Evolutionary conservation across 2,888 invertebrate species (phyloP).

Genomic region (Lamellibrachia satsuma): DNA sequence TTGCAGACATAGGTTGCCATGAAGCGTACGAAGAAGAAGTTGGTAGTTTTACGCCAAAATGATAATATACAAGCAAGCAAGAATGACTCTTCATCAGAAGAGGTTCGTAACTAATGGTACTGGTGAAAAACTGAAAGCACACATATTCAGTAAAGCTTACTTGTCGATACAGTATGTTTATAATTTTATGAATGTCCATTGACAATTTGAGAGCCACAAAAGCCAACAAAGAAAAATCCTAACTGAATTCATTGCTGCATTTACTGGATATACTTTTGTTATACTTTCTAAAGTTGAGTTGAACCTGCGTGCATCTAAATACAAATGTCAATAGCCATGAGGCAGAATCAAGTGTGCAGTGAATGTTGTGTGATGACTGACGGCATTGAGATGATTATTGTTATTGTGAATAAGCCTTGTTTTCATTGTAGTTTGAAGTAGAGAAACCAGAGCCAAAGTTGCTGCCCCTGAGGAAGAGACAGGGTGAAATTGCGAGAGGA

Average conservation of each 20-base stretch:
- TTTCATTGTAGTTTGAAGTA: neutral
- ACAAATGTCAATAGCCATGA: no score
- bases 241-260: no score
- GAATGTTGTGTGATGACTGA: no score
- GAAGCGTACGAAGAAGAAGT: neutral
- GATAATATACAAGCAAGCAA: neutral
- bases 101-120: neutral
- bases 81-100: neutral
- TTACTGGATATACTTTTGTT: no score
- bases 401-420: neutral
- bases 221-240: no score
- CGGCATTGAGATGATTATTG: neutral
- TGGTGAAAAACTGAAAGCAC: neutral
- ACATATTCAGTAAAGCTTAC: neutral
- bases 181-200: no score
- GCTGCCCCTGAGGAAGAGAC: neutral
- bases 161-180: no score
- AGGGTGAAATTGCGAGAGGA: neutral
- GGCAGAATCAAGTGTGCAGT: no score
- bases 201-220: no score
- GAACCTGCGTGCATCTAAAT: no score
- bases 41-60: neutral
- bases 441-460: neutral
- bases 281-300: no score
- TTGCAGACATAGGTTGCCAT: neutral